Percentiles rank a stretch among this genome's conserved stretches.
Evolutionary conservation across 1,140 invertebrate genomes (phyloP).

Genomic region (Lysiphlebus fabarum): DNA sequence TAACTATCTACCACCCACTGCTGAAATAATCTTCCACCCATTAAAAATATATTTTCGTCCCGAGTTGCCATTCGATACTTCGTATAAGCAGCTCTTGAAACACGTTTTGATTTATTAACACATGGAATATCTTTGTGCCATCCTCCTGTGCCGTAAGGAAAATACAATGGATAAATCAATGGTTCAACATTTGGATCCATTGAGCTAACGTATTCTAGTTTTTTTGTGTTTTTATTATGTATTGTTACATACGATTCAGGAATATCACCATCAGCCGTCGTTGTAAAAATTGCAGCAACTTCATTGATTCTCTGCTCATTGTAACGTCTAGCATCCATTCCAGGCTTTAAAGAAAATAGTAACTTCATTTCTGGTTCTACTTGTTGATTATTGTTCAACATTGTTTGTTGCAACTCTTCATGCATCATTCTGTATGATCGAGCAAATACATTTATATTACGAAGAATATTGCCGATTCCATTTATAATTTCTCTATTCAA

Average conservation of each 20-base stretch:
- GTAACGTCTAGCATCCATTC: constrained; percentile 15
- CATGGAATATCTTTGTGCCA: constrained; percentile 18
- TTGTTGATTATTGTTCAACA: no score
- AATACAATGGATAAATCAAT: constrained; percentile 16
- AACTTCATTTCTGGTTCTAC: constrained; percentile 15
- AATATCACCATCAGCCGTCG: constrained; percentile 21
- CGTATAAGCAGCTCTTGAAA: constrained; percentile 19
- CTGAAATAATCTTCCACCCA: background rate
- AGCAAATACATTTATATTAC: no score
- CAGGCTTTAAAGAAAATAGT: constrained; percentile 19
- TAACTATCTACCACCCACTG: constrained; percentile 4
- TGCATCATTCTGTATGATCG: no score
- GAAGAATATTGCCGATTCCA: no score
- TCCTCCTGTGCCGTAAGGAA: constrained; percentile 20
- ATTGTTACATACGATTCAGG: constrained; percentile 22
- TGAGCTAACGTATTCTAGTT: constrained; percentile 13
- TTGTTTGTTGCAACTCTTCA: no score
- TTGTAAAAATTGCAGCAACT: constrained; percentile 20
- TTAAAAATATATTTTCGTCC: constrained; percentile 4
- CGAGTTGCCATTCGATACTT: constrained; percentile 19
- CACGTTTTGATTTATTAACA: constrained; percentile 11
- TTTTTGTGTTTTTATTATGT: constrained; percentile 18
- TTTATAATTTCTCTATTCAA: no score
- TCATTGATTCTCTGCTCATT: constrained; percentile 20
- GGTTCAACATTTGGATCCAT: constrained; percentile 23